phyloP scores from a whole-genome alignment of 1,140 invertebrate genomes.

The Drusus annulatus region DNA sequence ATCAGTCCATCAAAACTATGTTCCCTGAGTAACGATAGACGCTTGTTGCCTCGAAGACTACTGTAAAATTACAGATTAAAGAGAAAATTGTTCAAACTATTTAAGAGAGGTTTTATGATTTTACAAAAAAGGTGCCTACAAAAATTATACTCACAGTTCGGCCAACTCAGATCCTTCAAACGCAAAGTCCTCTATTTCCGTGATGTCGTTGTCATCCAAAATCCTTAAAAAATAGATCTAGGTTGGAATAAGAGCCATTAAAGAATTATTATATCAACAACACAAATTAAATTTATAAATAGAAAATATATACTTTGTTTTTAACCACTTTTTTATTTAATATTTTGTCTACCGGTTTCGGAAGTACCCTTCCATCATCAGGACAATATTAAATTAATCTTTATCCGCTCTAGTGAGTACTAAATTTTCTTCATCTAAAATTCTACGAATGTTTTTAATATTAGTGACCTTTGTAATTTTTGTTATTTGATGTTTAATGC shows the following conservation, averaged over 20 bases:
- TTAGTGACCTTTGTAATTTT: no score
- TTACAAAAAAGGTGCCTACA: neutral
- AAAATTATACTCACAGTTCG: slow-evolving; percentile 74
- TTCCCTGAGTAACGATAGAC: slow-evolving; percentile 41
- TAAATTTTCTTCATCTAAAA: no score
- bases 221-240: slow-evolving; percentile 64
- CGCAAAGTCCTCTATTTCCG: slow-evolving; percentile 74
- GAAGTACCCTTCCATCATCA: no score
- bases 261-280: neutral
- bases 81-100: no score
- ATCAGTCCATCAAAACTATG: slow-evolving; percentile 53
- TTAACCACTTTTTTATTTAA: no score
- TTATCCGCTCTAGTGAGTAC: no score
- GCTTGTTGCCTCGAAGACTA: slow-evolving; percentile 51
- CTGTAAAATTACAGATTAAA: slow-evolving; percentile 34
- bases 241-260: neutral
- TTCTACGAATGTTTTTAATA: no score
- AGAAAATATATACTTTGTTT: no score
- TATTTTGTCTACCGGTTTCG: no score
- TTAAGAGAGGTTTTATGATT: neutral
- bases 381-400: no score
- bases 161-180: slow-evolving; percentile 78
- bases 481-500: no score
- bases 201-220: slow-evolving; percentile 76
- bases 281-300: no score